phyloP scores from a whole-genome alignment of 2,888 invertebrate genomes.

The Celastrina argiolus region DNA sequence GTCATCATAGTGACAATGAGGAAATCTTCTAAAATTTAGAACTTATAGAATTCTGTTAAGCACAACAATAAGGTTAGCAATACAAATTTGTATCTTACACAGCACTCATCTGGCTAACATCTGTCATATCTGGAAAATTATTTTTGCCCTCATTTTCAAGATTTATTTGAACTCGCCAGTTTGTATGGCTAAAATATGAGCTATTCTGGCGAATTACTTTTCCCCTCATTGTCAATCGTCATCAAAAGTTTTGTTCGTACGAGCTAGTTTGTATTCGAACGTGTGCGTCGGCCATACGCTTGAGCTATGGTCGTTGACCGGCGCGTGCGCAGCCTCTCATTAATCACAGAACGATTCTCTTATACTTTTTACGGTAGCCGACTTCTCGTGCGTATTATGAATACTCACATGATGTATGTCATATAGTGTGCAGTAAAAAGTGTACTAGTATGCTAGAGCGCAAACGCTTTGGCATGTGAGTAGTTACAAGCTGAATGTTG shows the following conservation, averaged over 20 bases:
- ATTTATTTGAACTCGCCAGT: too few relatives aligned
- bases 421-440: not conserved
- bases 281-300: conserved; percentile 15
- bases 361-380: conserved; percentile 38
- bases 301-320: conserved; percentile 44
- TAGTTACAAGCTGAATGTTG: not conserved
- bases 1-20: too few relatives aligned
- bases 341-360: not conserved
- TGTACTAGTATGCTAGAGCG: not conserved
- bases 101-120: too few relatives aligned
- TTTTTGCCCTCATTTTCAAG: too few relatives aligned
- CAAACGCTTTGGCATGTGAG: not conserved
- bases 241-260: not conserved
- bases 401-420: not conserved
- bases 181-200: too few relatives aligned
- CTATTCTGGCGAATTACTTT: too few relatives aligned
- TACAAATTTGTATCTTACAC: too few relatives aligned
- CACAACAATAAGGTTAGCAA: too few relatives aligned
- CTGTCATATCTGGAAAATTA: too few relatives aligned
- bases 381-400: conserved; percentile 40
- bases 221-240: too few relatives aligned
- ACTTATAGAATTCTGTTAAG: too few relatives aligned
- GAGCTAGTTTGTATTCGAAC: conserved; percentile 22
- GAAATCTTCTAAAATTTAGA: too few relatives aligned
- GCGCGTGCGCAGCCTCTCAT: conserved; percentile 48